Evolutionary conservation across 2,888 invertebrate genomes (phyloP).

Genomic region (Carabus problematicus): DNA sequence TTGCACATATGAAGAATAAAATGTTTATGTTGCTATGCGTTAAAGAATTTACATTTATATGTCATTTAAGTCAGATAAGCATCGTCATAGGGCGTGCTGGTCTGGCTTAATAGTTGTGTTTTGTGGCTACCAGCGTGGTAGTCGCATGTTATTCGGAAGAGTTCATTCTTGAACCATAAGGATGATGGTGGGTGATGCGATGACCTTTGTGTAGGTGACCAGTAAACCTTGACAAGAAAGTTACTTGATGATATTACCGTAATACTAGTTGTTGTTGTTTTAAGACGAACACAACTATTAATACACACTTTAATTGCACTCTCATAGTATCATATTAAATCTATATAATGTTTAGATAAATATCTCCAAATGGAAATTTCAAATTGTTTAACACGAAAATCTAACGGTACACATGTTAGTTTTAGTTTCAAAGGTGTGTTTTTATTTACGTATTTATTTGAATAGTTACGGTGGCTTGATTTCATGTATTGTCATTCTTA

Average conservation of each 20-base stretch:
- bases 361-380: too few relatives aligned
- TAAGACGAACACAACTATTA: not conserved
- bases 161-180: constrained; percentile 59
- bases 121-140: constrained; percentile 50
- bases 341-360: too few relatives aligned
- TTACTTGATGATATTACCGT: constrained; percentile 11
- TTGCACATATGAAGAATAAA: not conserved
- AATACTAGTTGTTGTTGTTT: constrained; percentile 2
- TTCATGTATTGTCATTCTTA: too few relatives aligned
- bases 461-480: too few relatives aligned
- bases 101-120: constrained; percentile 42
- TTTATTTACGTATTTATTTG: too few relatives aligned
- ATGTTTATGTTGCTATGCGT: not conserved
- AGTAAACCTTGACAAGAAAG: constrained; percentile 17
- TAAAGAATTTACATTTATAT: constrained; percentile 41
- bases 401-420: too few relatives aligned
- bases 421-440: too few relatives aligned
- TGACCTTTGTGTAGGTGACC: constrained; percentile 31
- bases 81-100: constrained; percentile 23
- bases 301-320: too few relatives aligned
- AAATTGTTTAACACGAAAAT: too few relatives aligned
- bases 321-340: too few relatives aligned
- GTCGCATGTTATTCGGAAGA: constrained; percentile 53
- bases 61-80: constrained; percentile 41
- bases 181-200: constrained; percentile 52